Conservation (phyloP, 2,113 vertebrate species). For the Ammodytes marinus region DNA sequence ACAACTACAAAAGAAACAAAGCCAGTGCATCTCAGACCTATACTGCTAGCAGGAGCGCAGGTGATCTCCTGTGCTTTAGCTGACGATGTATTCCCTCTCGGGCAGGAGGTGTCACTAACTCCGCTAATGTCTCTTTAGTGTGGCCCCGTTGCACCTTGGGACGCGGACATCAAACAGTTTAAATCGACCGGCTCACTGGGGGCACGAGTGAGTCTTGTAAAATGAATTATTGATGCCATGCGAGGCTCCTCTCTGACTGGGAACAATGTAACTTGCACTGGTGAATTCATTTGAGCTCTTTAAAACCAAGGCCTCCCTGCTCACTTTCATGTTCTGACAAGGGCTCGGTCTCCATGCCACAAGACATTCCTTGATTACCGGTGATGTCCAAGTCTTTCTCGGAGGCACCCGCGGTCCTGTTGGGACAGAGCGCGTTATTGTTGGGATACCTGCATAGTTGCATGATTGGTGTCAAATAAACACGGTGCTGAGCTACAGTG, state of each 20-base stretch:
- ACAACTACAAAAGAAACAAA: slow-evolving; percentile 26
- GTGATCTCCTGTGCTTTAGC: slow-evolving; percentile 26
- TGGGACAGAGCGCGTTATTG: slow-evolving; percentile 79
- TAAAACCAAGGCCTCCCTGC: slow-evolving; percentile 71
- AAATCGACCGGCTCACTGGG: slow-evolving; percentile 68
- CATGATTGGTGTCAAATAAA: slow-evolving; percentile 83
- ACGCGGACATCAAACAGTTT: slow-evolving; percentile 67
- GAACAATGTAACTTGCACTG: slow-evolving; percentile 68
- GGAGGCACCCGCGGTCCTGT: slow-evolving; percentile 72
- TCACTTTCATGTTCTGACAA: slow-evolving; percentile 77
- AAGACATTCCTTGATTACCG: slow-evolving; percentile 65
- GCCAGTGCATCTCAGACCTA: not conserved
- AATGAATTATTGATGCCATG: slow-evolving; percentile 79
- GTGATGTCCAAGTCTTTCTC: slow-evolving; percentile 75
- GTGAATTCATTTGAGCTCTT: slow-evolving; percentile 68
- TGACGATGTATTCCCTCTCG: slow-evolving; percentile 22
- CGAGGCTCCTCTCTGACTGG: slow-evolving; percentile 65
- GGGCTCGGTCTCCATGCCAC: slow-evolving; percentile 62
- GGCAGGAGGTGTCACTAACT: slow-evolving; percentile 56
- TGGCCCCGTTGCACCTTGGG: slow-evolving; percentile 33
- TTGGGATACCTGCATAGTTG: slow-evolving; percentile 82
- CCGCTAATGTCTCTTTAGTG: slow-evolving; percentile 70
- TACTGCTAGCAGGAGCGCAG: slow-evolving; percentile 1
- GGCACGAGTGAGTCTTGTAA: slow-evolving; percentile 69
- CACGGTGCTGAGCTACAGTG: slow-evolving; percentile 78